Evolutionary conservation across 2,888 invertebrate genomes (phyloP).

Genomic region (Tenthredo livida): DNA sequence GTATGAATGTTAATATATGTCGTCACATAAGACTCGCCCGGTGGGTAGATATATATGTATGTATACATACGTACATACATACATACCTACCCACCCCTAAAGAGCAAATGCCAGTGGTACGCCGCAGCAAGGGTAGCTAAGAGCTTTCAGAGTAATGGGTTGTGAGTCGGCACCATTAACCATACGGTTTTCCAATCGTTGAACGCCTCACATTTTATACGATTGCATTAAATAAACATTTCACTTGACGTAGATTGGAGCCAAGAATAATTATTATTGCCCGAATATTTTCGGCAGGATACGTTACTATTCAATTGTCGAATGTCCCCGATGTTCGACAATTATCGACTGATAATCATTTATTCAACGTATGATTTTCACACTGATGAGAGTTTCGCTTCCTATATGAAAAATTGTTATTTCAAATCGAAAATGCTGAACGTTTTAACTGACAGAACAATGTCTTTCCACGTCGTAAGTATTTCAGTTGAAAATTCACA

Average conservation of each 20-base stretch:
- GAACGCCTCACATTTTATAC: conserved; percentile 38
- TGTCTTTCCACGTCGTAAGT: conserved; percentile 5
- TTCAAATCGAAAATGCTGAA: neutral
- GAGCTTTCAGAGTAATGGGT: conserved; percentile 48
- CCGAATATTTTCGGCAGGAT: neutral
- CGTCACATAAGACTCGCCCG: conserved; percentile 45
- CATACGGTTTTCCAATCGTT: conserved; percentile 36
- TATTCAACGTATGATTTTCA: neutral
- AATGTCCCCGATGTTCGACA: neutral
- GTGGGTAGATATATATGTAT: neutral
- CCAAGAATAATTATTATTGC: neutral
- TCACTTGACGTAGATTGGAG: neutral
- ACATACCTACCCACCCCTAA: neutral
- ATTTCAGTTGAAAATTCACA: conserved; percentile 1
- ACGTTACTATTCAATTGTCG: neutral
- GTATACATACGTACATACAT: neutral
- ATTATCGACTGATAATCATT: neutral
- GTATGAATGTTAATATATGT: conserved; percentile 31
- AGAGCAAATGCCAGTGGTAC: conserved; percentile 11
- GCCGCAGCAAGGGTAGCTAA: conserved; percentile 34
- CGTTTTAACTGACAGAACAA: neutral
- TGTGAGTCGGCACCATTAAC: conserved; percentile 30
- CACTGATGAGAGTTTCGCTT: neutral
- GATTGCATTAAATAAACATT: conserved; percentile 55
- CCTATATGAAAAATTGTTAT: neutral